phyloP scores from a whole-genome alignment of 2,113 vertebrate genomes.

The Panthera tigris region DNA sequence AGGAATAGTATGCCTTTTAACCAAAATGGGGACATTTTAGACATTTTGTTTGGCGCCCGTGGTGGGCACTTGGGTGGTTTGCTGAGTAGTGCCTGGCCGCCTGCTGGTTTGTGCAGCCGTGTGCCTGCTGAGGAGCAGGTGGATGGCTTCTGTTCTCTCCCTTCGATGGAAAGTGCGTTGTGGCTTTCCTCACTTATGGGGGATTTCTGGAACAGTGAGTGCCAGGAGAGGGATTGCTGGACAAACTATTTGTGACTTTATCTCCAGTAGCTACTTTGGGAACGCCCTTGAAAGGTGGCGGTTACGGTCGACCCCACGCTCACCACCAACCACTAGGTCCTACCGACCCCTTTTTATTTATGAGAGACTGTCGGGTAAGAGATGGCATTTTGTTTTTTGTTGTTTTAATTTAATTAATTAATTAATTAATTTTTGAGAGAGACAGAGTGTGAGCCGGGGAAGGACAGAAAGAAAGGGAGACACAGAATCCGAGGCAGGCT shows the following conservation, averaged over 20 bases:
- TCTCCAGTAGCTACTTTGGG: neutral
- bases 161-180: neutral
- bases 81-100: neutral
- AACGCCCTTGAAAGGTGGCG: neutral
- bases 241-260: neutral
- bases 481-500: no score
- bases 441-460: no score
- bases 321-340: rapidly evolving
- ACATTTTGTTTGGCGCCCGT: neutral
- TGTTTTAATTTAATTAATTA: no score
- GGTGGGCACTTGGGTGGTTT: rapidly evolving
- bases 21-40: neutral
- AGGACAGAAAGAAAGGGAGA: no score
- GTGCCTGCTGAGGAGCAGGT: rapidly evolving
- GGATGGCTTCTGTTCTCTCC: neutral
- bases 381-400: neutral
- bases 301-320: no score
- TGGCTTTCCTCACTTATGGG: neutral
- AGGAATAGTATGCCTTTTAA: neutral
- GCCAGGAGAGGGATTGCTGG: neutral
- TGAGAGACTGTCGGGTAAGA: neutral
- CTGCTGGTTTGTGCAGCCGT: rapidly evolving
- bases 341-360: neutral
- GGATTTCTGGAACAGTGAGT: neutral
- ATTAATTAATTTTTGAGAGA: no score